Base-by-base conservation (phyloP, 2,888 invertebrate species). In the Anorthoa munda region DNA sequence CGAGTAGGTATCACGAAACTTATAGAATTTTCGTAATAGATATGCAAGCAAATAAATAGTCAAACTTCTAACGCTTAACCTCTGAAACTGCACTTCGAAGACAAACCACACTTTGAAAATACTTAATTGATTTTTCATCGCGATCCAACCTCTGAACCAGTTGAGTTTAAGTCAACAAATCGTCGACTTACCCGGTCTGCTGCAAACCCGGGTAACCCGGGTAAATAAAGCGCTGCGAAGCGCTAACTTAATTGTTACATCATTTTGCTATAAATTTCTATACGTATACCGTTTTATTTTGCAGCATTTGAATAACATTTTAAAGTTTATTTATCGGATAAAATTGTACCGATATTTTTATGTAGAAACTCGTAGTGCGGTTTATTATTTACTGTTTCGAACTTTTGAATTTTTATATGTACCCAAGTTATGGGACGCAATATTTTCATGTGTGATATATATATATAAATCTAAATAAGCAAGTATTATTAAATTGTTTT, bases 81-180 rank as follows among this genome's bases (percentile, higher is more conserved):
- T 66, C 51, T 56, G 56, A 50, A 79, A 59, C 64, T 48, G 66
- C 61, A 58, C 65, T 55, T 55, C 12, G 17, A 5, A 79, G 51
- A 77, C 58, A 81, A 55, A 81, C 65, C 66, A 2, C 59, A n/a
- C 70, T 70, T 59, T 55, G 48, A 77, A 59, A 64, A 67, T 78
- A n/a, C n/a, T n/a, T n/a, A 72, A 82, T 81, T 78, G 72, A 81
- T 82, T 82, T 78, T 78, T 66, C 78, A 72, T 72, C 68, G 58
- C 46, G 26, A 59, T 67, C 53, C 55, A 18, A 56, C 66, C 61
- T 18, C 31, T 81, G 64, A 66, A 59, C 61, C 63, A 55, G 55
- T 55, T 50, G 78, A 81, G 61, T 72, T 76, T 77, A 58, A 80
- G 72, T 82, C 79, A 82, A 81, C 79, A 82, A 72, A 82, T 81